phyloP scores from a whole-genome alignment of 2,888 invertebrate species.

The Platerodrilus igneus region DNA sequence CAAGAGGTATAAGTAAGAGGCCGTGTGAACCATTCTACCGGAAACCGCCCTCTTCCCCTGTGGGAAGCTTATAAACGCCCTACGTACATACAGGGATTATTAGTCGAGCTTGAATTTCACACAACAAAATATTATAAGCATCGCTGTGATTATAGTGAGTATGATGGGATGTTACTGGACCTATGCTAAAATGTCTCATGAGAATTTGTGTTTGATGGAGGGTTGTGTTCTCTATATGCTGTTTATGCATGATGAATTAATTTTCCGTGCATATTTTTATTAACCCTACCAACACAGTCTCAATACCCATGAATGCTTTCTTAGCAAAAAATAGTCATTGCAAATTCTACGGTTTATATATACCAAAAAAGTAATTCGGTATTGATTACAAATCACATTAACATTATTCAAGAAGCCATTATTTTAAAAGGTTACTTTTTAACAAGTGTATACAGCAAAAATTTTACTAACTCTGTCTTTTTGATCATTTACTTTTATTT shows the following conservation, averaged over 20 bases:
- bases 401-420: too few species aligned
- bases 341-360: too few species aligned
- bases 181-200: slow-evolving; percentile 22
- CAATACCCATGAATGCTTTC: too few species aligned
- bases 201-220: slow-evolving; percentile 17
- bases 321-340: too few species aligned
- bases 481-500: too few species aligned
- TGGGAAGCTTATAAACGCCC: slow-evolving; percentile 43
- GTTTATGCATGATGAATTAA: slow-evolving; percentile 19
- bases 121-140: slow-evolving; percentile 34
- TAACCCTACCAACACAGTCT: too few species aligned
- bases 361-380: too few species aligned
- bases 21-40: slow-evolving; percentile 46
- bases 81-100: slow-evolving; percentile 43
- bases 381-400: too few species aligned
- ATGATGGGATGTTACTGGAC: slow-evolving; percentile 25
- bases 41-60: slow-evolving; percentile 43
- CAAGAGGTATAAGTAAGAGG: slow-evolving; percentile 13
- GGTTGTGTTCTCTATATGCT: slow-evolving; percentile 6
- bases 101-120: slow-evolving; percentile 44
- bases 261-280: slow-evolving; percentile 16
- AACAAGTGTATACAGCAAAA: too few species aligned
- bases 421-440: too few species aligned
- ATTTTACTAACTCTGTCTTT: too few species aligned
- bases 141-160: slow-evolving; percentile 31